Evolutionary conservation across 2,113 vertebrate species (phyloP).

Genomic region (Engraulis encrasicolus): DNA sequence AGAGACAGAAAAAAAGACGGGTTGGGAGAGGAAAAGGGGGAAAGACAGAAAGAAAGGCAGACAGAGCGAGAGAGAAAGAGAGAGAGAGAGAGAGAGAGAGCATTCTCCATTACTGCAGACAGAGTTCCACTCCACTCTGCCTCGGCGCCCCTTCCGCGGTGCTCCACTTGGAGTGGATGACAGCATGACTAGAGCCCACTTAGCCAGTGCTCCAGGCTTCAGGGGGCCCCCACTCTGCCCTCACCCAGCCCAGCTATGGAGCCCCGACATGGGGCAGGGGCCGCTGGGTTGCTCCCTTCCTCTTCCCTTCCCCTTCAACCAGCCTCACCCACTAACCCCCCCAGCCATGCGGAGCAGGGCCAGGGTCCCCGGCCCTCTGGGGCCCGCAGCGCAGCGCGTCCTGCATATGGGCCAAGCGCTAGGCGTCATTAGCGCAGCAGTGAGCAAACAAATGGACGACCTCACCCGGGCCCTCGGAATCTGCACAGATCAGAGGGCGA

Average conservation of each 20-base stretch:
- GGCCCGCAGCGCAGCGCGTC: neutral
- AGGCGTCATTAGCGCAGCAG: constrained; percentile 45
- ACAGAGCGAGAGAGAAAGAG: too few relatives aligned
- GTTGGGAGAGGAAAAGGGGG: too few relatives aligned
- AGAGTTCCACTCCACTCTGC: neutral
- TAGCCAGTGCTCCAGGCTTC: constrained; percentile 69
- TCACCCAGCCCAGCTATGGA: constrained; percentile 66
- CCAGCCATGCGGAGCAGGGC: neutral
- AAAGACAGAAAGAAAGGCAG: too few relatives aligned
- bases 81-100: too few relatives aligned
- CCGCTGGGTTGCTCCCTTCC: constrained; percentile 48
- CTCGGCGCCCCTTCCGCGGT: constrained; percentile 63
- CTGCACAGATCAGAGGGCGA: constrained; percentile 13
- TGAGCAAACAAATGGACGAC: constrained; percentile 50
- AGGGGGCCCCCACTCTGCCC: constrained; percentile 61
- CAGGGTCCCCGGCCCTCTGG: neutral
- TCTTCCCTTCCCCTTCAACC: too few relatives aligned
- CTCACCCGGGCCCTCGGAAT: constrained; percentile 38
- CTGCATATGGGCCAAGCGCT: neutral
- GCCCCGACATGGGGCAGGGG: constrained; percentile 32
- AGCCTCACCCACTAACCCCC: neutral
- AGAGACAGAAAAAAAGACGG: too few relatives aligned
- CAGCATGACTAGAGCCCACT: constrained; percentile 86
- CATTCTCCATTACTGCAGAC: too few relatives aligned
- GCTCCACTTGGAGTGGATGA: constrained; percentile 81